phyloP scores from a whole-genome alignment of 2,797 vertebrate species.

The Centroberyx gerrardi region DNA sequence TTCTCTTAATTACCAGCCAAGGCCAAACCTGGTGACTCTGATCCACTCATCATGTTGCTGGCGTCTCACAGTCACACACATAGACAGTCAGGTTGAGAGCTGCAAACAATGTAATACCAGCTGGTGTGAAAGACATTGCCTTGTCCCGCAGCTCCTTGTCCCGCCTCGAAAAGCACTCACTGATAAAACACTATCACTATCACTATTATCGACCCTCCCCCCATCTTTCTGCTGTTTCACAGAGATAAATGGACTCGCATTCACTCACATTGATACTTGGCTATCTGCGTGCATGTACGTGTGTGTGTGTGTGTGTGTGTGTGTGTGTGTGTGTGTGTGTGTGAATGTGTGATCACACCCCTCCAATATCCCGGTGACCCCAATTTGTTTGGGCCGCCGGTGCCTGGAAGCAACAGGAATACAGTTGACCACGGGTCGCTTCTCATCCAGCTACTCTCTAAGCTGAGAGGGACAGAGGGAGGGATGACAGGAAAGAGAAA shows the following conservation, averaged over 20 bases:
- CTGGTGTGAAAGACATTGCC: constrained; percentile 17
- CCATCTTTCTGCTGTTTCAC: constrained; percentile 22
- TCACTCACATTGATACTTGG: background rate
- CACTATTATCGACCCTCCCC: constrained; percentile 13
- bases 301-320: constrained; percentile 6
- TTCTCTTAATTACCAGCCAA: constrained; percentile 55
- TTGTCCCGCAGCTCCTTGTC: constrained; percentile 23
- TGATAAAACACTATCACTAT: constrained; percentile 38
- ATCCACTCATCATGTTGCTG: constrained; percentile 25
- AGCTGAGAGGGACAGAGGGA: constrained; percentile 59
- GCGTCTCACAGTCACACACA: constrained; percentile 17
- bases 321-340: background rate
- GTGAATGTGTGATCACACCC: constrained; percentile 42
- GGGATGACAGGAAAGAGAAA: constrained; percentile 37
- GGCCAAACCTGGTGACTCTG: constrained; percentile 46
- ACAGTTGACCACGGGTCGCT: constrained; percentile 66
- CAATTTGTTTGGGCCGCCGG: constrained; percentile 74
- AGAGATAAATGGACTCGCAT: constrained; percentile 3
- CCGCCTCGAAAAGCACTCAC: constrained; percentile 23
- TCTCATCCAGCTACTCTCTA: constrained; percentile 65
- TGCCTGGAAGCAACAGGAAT: constrained; percentile 69
- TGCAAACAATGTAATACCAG: background rate
- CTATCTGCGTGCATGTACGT: constrained; percentile 17
- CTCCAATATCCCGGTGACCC: constrained; percentile 63
- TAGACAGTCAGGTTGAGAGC: background rate